Evolutionary conservation across 2,888 invertebrate species (phyloP).

Genomic region (Physocephala rufipes): DNA sequence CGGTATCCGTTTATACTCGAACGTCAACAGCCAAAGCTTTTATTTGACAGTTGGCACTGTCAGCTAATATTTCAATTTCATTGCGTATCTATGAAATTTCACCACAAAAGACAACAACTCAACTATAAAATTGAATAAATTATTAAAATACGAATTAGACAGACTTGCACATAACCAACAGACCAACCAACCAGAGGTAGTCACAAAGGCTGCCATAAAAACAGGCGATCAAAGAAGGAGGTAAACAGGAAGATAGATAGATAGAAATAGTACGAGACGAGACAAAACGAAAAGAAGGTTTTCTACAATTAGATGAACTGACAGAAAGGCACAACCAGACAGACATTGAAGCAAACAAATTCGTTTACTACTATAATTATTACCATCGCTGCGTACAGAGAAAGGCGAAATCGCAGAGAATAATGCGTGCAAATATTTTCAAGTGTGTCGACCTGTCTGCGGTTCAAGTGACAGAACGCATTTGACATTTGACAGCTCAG

Average conservation of each 20-base stretch:
- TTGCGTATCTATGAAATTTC: not conserved
- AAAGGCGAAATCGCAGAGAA: not conserved
- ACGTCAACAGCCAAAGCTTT: not conserved
- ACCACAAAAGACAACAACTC: not conserved
- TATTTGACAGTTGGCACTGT: not conserved
- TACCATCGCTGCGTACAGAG: too few species aligned
- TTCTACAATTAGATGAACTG: not conserved
- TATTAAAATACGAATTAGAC: slow-evolving; percentile 22
- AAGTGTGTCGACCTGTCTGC: slow-evolving; percentile 9
- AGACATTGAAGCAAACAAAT: not conserved
- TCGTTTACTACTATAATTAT: too few species aligned
- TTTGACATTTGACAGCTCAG: slow-evolving; percentile 27
- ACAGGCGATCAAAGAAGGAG: slow-evolving; percentile 9
- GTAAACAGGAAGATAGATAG: slow-evolving; percentile 5
- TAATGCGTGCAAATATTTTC: not conserved
- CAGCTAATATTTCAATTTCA: not conserved
- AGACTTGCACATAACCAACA: too few species aligned
- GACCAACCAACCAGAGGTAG: not conserved
- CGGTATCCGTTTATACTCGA: too few species aligned
- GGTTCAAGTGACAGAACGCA: not conserved
- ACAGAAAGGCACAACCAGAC: not conserved
- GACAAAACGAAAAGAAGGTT: not conserved
- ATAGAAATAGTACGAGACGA: not conserved
- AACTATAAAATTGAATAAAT: slow-evolving; percentile 17
- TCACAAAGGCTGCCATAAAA: slow-evolving; percentile 3